These are phyloP conservation scores for Mayetiola destructor DNA, from an alignment of 2,888 invertebrate species.

Conservation along the genomic window DNA sequence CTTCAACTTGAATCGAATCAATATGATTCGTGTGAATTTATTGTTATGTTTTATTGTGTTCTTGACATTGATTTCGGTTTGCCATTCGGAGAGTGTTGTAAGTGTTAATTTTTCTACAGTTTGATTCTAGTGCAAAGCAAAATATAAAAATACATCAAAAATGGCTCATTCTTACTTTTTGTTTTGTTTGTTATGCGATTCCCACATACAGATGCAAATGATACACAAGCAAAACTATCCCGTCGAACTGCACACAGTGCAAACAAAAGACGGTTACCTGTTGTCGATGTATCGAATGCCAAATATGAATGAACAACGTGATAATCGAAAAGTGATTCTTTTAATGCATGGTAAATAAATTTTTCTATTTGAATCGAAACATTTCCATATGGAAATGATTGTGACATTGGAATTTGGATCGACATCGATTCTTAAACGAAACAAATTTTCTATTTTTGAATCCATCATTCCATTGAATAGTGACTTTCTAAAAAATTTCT, in stretches of 20 bases:
- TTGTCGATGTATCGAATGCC: background rate
- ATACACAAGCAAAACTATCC: background rate
- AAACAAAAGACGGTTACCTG: background rate
- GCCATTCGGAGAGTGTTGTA: background rate
- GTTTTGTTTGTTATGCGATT: background rate
- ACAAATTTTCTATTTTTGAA: background rate
- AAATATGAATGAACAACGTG: background rate
- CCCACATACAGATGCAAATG: background rate
- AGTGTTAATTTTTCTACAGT: background rate
- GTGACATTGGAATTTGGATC: no score
- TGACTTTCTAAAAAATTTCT: slow-evolving; percentile 10
- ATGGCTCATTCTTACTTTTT: background rate
- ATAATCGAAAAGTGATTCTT: background rate
- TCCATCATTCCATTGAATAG: background rate
- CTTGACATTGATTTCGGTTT: background rate
- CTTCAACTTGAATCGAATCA: background rate
- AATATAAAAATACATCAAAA: background rate
- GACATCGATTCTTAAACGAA: background rate
- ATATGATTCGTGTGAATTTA: no score
- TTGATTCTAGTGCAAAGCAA: background rate
- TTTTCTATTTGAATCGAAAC: no score
- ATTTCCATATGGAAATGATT: no score
- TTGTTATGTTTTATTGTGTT: background rate
- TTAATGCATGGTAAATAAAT: slow-evolving; percentile 5
- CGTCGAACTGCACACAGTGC: background rate